Base-by-base conservation (phyloP, 2,888 invertebrate species). In the Tachina fera region DNA sequence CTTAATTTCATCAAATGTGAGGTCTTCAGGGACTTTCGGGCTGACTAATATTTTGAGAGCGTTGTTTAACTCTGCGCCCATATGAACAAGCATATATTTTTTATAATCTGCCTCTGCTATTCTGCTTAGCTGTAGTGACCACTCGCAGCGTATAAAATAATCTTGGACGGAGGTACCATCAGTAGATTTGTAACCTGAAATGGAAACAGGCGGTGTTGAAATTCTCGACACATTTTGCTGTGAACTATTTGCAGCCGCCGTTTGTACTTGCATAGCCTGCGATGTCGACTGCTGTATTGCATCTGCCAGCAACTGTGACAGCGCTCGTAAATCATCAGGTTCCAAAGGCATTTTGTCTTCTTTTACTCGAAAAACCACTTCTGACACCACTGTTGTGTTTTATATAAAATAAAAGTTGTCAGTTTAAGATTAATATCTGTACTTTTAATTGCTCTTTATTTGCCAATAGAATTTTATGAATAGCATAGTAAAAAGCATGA, bases 351-450 rank as follows among this genome's bases (percentile, higher is more conserved):
- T 75, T 43, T 41, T 51, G 14, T 22, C 22, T 22, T 22, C 22
- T 22, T 22, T 22, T 22, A 16, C 19, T 41, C 41, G 14, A 58
- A 16, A 9, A 16, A 2, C 22, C 63, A 75, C 49, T 75, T 75
- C 63, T 75, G 74, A 75, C 74, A 72, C 60, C 60, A 72, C 51
- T 70, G 51, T 53, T 70, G 45, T n/a, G 63, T 63, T 3, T 22
- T 22, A 3, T 22, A 1, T 22, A 22, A n/a, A 22, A 22, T 22
- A 22, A 22, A 22, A 22, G 22, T 22, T 3, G 22, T 22, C 3
- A 22, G 22, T 22, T 22, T 22, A 22, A 22, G 22, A 22, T 22
- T 2, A 22, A 2, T 22, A 2, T 1, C 1, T 22, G 22, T 22
- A 22, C 22, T 22, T 22, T 22, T 22, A n/a, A 22, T 22, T 22